Percentiles rank a stretch among this genome's conserved stretches.
Evolutionary conservation across 2,797 vertebrate genomes (phyloP).

Genomic region (Euthynnus affinis): DNA sequence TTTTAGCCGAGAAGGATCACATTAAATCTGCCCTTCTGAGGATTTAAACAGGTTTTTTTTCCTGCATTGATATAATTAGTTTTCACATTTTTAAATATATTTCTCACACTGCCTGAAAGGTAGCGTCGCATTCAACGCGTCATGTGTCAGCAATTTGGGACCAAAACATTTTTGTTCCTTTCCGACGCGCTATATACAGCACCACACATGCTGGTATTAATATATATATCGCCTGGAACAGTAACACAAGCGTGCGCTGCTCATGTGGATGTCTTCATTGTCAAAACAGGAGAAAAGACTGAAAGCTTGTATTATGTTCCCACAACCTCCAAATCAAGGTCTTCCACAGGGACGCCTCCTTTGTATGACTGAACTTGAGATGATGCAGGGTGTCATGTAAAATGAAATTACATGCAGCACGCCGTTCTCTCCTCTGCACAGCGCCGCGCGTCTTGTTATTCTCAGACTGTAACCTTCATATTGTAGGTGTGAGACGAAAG

Average conservation of each 20-base stretch:
- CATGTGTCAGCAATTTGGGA: conserved; percentile 44
- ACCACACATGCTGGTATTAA: conserved; percentile 22
- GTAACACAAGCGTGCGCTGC: not conserved
- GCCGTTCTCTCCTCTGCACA: conserved; percentile 45
- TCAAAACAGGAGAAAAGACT: conserved; percentile 38
- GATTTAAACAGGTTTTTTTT: conserved; percentile 12
- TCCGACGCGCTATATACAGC: conserved; percentile 34
- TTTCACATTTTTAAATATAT: conserved; percentile 24
- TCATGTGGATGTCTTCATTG: conserved; percentile 42
- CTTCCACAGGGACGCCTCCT: conserved; percentile 62
- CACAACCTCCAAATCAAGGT: conserved; percentile 58
- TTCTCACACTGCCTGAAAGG: conserved; percentile 37
- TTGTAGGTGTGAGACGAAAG: conserved; percentile 63
- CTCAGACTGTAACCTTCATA: conserved; percentile 60
- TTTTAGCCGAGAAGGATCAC: conserved; percentile 24
- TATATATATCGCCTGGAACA: conserved; percentile 32
- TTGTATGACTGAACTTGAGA: conserved; percentile 66
- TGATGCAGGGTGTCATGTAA: conserved; percentile 67
- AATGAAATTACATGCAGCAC: conserved; percentile 65
- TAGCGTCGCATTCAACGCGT: conserved; percentile 35
- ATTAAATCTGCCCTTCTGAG: conserved; percentile 39
- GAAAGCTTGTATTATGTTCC: conserved; percentile 41
- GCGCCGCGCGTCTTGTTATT: conserved; percentile 41
- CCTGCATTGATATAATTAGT: conserved; percentile 40
- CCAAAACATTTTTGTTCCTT: conserved; percentile 26